A percentile compares a stretch with the other conserved stretches of the same genome.
These are phyloP conservation scores for Pelosia muscerda DNA, from an alignment of 2,888 invertebrate genomes.

Conservation along the genomic window DNA sequence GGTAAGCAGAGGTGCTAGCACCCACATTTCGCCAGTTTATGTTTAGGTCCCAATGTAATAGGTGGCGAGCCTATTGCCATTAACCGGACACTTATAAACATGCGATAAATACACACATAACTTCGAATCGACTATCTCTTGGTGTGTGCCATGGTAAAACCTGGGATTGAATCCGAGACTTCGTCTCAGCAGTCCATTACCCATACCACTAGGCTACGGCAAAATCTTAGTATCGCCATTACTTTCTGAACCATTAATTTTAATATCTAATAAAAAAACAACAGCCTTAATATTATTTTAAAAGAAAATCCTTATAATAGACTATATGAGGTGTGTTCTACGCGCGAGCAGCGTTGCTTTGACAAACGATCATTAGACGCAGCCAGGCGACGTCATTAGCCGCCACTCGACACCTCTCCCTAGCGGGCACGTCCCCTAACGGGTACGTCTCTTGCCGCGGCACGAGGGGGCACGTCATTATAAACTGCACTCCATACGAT, in stretches of 20 bases:
- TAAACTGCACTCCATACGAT: background rate
- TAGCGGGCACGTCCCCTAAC: background rate
- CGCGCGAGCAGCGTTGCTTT: conserved; percentile 38
- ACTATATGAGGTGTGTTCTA: background rate
- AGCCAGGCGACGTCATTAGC: conserved; percentile 54
- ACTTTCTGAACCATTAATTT: too few relatives aligned
- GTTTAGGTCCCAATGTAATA: too few relatives aligned
- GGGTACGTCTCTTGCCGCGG: background rate
- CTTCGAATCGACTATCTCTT: too few relatives aligned
- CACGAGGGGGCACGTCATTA: background rate
- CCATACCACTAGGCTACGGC: too few relatives aligned
- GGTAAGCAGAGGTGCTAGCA: too few relatives aligned
- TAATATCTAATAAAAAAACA: background rate
- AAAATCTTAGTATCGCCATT: background rate
- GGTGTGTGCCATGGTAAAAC: too few relatives aligned
- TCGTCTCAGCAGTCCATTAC: too few relatives aligned
- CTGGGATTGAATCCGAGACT: too few relatives aligned
- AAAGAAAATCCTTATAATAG: background rate
- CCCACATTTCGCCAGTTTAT: too few relatives aligned
- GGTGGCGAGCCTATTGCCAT: too few relatives aligned
- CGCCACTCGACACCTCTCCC: conserved; percentile 46
- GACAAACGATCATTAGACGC: conserved; percentile 55
- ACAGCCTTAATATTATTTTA: background rate
- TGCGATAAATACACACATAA: too few relatives aligned
- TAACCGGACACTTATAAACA: too few relatives aligned